phyloP scores from a whole-genome alignment of 2,113 vertebrate species.

The Epinephelus cyanopodus region DNA sequence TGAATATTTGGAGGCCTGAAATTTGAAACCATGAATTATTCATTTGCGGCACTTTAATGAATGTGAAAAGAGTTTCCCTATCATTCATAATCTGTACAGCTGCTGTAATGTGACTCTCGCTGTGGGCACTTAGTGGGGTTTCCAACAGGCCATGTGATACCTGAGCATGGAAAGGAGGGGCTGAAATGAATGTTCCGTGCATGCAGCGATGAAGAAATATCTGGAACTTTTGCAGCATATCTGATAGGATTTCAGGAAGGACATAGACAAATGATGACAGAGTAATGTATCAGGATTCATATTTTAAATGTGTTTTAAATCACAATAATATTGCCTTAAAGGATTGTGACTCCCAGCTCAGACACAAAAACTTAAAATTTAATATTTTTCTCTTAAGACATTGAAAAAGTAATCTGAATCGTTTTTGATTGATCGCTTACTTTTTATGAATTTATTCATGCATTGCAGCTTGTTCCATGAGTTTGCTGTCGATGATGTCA shows the following conservation, averaged over 20 bases:
- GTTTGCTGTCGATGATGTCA: not conserved
- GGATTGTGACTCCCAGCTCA: not conserved
- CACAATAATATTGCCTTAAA: not conserved
- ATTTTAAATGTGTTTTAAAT: constrained; percentile 4
- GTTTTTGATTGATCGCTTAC: constrained; percentile 1
- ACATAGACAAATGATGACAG: constrained; percentile 4
- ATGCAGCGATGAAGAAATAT: constrained; percentile 9
- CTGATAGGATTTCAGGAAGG: constrained; percentile 17
- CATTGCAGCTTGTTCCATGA: not conserved
- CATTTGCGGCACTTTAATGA: constrained; percentile 78
- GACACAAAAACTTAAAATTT: not conserved
- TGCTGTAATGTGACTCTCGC: constrained; percentile 75
- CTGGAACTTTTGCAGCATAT: not conserved
- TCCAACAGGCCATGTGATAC: constrained; percentile 66
- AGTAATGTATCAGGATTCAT: constrained; percentile 11
- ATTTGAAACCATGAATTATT: constrained; percentile 83
- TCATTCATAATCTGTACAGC: constrained; percentile 82
- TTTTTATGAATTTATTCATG: constrained; percentile 7
- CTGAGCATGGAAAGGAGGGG: constrained; percentile 32
- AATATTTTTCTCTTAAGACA: not conserved
- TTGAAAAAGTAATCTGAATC: constrained; percentile 1
- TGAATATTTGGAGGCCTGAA: constrained; percentile 74
- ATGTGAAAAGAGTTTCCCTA: constrained; percentile 81
- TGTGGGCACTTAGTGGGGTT: constrained; percentile 74
- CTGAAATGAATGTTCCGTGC: constrained; percentile 45